Base-by-base conservation (phyloP, 1,140 invertebrate genomes). In the Pseudomyrmex flavicornis region DNA sequence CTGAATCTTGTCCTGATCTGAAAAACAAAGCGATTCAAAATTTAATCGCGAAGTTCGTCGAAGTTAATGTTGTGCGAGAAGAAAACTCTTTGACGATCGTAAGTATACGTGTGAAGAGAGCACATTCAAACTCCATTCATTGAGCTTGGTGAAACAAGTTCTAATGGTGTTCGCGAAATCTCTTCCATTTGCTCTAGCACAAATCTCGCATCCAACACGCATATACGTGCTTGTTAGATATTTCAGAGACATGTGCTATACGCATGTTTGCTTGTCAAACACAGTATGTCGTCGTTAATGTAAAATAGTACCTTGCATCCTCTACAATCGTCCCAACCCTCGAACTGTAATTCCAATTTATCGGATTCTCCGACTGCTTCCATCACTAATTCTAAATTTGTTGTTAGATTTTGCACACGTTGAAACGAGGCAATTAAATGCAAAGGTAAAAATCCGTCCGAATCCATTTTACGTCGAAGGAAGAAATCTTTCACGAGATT, bases 401-500 rank as follows among this genome's bases (percentile, higher is more conserved):
- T 96, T 13, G 98, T 99, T 83, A 99, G 95, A 22, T 96, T 96
- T 89, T 98, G 96, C 69, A 99, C 97, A 87, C 99, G 96, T 94
- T 98, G 98, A 95, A 99, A 99, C 17, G 98, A 98, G 46, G 98
- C 98, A 68, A 99, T 99, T 59, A 99, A 95, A 82, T 97, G 97
- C 22, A 99, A 96, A 9, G 98, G 98, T 70, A 99, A 96, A 92
- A 97, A 99, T 70, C 99, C 99, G 90, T 99, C 96, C 15, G 96
- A 91, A 91, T 98, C 97, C 99, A 99, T 99, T 96, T 99, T 99
- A 83, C 98, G 96, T 73, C 99, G 96, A 87, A 99, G 95, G 95
- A 99, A 99, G 94, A 99, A 98, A 93, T 99, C 99, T 90, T 98
- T 97, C 88, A 97, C 96, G 69, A 99, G 95, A 95, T 99, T 99